Evolutionary conservation across 1,140 invertebrate genomes (phyloP).

Genomic region (Aphelenchoides besseyi): DNA sequence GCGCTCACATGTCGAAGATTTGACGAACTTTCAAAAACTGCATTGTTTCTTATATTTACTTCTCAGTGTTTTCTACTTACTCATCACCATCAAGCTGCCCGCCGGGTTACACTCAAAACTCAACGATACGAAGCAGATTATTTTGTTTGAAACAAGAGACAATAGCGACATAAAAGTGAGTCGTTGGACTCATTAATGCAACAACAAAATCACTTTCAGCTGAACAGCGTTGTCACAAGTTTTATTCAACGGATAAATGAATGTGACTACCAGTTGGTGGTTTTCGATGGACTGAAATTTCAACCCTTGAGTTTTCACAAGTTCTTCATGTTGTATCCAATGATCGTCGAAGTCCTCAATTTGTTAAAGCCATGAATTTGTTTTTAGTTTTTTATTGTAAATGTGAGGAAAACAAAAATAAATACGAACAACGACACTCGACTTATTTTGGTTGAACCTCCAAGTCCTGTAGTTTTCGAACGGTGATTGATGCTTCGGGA

Average conservation of each 20-base stretch:
- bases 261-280: neutral
- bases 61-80: neutral
- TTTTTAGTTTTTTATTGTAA: neutral
- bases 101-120: neutral
- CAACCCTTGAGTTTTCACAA: neutral
- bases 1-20: neutral
- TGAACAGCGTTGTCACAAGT: neutral
- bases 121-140: conserved; percentile 4
- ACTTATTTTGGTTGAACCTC: conserved; percentile 47
- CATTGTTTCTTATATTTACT: neutral
- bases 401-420: neutral
- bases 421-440: neutral
- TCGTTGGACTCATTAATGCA: neutral
- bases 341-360: neutral
- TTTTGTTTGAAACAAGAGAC: neutral
- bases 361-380: neutral
- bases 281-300: neutral
- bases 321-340: neutral
- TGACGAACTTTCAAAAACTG: neutral
- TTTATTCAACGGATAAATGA: neutral
- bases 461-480: conserved; percentile 38
- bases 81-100: conserved; percentile 2
- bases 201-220: neutral
- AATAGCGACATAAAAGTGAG: neutral
- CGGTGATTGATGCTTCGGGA: conserved; percentile 38